Base-by-base conservation (phyloP, 1,140 invertebrate species). In the Pristionchus pacificus region DNA sequence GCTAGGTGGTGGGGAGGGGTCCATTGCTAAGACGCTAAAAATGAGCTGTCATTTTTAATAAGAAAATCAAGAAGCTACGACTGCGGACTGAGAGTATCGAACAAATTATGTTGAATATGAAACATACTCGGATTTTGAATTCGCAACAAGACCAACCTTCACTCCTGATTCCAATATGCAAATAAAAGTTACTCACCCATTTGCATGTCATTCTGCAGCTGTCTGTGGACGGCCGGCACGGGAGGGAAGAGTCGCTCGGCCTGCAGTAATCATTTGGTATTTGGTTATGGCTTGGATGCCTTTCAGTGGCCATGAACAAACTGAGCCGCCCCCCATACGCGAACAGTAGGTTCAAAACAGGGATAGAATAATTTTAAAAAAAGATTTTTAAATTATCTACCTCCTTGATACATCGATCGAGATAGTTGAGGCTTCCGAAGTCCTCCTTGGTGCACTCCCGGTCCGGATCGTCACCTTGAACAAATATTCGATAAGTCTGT, bases 321-420 rank as follows among this genome's bases (percentile, higher is more conserved):
- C n/a, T n/a, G n/a, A n/a, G n/a, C n/a, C n/a, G n/a, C n/a, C n/a
- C n/a, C n/a, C n/a, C n/a, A n/a, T n/a, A n/a, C n/a, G n/a, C n/a
- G n/a, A n/a, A n/a, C n/a, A n/a, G n/a, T n/a, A n/a, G n/a, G n/a
- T n/a, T n/a, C n/a, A n/a, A n/a, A n/a, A n/a, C n/a, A n/a, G n/a
- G n/a, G n/a, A n/a, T n/a, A n/a, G n/a, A n/a, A n/a, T n/a, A n/a
- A n/a, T n/a, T n/a, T n/a, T n/a, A n/a, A n/a, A n/a, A n/a, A n/a
- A n/a, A n/a, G n/a, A n/a, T n/a, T n/a, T n/a, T n/a, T n/a, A n/a
- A n/a, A n/a, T n/a, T n/a, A n/a, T n/a, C n/a, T n/a, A n/a, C n/a
- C n/a, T n/a, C 91, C 85, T 92, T 89, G 58, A 92, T 88, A 63
- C 91, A 90, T 74, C 90, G 87, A 80, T 92, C 91, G 31, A 92